Conservation (phyloP, 2,888 invertebrate genomes). For the Agrotis ipsilon region DNA sequence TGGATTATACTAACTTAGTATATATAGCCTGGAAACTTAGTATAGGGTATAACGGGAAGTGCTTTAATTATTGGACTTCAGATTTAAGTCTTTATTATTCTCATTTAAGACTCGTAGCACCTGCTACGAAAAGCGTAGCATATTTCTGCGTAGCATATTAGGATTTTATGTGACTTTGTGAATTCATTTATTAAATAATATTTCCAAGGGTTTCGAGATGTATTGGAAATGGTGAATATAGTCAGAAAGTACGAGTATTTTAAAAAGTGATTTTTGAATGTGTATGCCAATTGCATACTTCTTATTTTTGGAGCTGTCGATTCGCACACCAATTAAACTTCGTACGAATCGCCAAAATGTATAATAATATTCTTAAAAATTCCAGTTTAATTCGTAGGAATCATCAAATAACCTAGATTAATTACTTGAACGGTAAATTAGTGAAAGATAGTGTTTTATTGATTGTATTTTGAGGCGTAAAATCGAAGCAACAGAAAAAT, state of each 20-base stretch:
- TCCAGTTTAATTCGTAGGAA: too few relatives aligned
- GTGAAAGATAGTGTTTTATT: too few relatives aligned
- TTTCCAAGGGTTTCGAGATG: not conserved
- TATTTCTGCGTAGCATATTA: constrained; percentile 11
- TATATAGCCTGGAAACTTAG: constrained; percentile 56
- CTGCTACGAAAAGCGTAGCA: constrained; percentile 46
- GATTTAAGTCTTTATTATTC: constrained; percentile 48
- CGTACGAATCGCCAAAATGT: too few relatives aligned
- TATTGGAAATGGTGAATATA: not conserved
- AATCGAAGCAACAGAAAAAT: too few relatives aligned
- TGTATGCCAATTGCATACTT: too few relatives aligned
- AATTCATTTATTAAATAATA: not conserved
- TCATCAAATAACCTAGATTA: too few relatives aligned
- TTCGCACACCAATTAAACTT: too few relatives aligned
- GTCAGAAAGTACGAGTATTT: not conserved
- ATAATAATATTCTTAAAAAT: too few relatives aligned
- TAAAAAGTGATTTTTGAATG: not conserved
- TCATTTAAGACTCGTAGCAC: constrained; percentile 36
- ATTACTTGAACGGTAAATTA: too few relatives aligned
- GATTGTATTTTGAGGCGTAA: not conserved
- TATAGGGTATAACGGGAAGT: constrained; percentile 47
- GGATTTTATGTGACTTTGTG: not conserved
- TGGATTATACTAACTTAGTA: constrained; percentile 63
- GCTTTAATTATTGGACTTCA: constrained; percentile 58
- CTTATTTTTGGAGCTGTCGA: too few relatives aligned